A percentile compares a stretch with the other conserved stretches of the same genome.
Evolutionary conservation across 2,113 vertebrate genomes (phyloP).

Genomic region (Microcebus jonahi): DNA sequence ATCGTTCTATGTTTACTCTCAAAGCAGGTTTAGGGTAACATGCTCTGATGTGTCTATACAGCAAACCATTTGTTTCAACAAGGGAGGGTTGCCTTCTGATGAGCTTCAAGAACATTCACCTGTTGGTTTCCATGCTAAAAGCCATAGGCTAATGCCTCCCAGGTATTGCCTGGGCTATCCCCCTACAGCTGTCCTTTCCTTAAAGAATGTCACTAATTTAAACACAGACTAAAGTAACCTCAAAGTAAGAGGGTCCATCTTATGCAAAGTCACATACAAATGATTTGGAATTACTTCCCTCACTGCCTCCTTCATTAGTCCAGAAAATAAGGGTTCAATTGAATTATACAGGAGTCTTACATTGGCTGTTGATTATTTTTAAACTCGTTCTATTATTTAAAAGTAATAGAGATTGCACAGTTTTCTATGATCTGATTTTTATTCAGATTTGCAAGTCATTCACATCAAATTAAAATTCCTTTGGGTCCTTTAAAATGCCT

Average conservation of each 20-base stretch:
- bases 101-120: not conserved
- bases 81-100: not conserved
- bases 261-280: slow-evolving; percentile 65
- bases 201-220: slow-evolving; percentile 50
- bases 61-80: slow-evolving; percentile 19
- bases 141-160: not conserved
- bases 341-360: slow-evolving; percentile 63
- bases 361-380: slow-evolving; percentile 77
- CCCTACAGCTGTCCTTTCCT: not conserved
- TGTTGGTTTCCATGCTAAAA: slow-evolving; percentile 35
- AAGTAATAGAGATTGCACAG: slow-evolving; percentile 70
- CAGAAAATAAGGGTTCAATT: slow-evolving; percentile 51
- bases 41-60: not conserved
- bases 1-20: not conserved
- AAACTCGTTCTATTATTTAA: slow-evolving; percentile 75
- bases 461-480: slow-evolving; percentile 78
- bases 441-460: slow-evolving; percentile 76
- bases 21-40: not conserved
- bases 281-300: slow-evolving; percentile 48
- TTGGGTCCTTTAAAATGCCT: slow-evolving; percentile 70
- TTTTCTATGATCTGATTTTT: slow-evolving; percentile 76
- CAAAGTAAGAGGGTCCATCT: slow-evolving; percentile 44
- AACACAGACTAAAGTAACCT: slow-evolving; percentile 39
- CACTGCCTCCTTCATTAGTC: slow-evolving; percentile 59
- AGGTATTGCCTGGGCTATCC: not conserved